These are phyloP conservation scores for Papilio machaon DNA, from an alignment of 1,140 invertebrate genomes.

Conservation along the genomic window DNA sequence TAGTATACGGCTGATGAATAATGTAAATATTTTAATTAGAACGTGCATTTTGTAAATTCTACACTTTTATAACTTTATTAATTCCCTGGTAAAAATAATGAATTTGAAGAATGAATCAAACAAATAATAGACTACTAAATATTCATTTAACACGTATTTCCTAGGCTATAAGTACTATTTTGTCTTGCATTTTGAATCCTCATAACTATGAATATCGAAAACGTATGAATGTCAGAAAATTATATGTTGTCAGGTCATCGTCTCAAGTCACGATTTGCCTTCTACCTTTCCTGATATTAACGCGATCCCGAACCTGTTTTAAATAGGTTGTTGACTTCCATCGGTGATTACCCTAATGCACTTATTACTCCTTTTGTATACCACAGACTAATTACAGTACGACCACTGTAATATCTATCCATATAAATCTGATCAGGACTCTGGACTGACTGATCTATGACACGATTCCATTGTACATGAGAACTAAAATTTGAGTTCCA, in stretches of 20 bases:
- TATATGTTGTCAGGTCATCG: slow-evolving; percentile 1
- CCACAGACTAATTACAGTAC: background rate
- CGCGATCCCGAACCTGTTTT: slow-evolving; percentile 15
- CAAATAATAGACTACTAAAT: background rate
- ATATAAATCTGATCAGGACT: too few species aligned
- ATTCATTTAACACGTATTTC: background rate
- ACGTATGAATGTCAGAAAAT: slow-evolving; percentile 1
- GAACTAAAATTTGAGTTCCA: too few species aligned
- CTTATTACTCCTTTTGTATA: background rate
- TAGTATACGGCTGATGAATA: too few species aligned
- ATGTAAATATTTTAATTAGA: background rate
- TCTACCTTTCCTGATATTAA: background rate
- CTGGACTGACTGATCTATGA: too few species aligned
- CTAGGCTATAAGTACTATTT: background rate
- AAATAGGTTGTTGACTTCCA: slow-evolving; percentile 18
- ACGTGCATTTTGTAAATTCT: background rate
- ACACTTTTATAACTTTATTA: too few species aligned
- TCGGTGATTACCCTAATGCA: background rate
- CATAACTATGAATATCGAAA: background rate
- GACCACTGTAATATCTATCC: too few species aligned
- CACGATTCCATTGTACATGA: too few species aligned
- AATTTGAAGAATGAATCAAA: background rate
- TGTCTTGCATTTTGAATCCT: background rate
- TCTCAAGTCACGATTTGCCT: background rate
- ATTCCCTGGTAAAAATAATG: too few species aligned